Evolutionary conservation across 2,888 invertebrate genomes (phyloP), one percentile per base, ranked within the genome.

Genomic region (Erebia aethiops): DNA sequence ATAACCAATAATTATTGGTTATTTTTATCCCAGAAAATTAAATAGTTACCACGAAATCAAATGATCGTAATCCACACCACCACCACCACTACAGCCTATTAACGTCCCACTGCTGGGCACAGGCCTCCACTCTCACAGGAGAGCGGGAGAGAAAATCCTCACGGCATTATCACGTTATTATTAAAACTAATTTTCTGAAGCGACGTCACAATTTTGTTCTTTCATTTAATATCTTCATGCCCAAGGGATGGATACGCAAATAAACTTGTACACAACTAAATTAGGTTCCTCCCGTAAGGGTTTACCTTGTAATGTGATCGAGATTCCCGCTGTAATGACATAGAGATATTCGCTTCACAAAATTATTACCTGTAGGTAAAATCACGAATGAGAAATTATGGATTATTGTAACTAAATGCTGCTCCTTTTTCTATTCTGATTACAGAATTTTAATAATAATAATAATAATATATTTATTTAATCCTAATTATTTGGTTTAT

Each of bases 201-300:
- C 82, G 83, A 84, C 86, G 87, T 87, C 85, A 82, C 80, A 84
- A 86, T 87, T 89, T 87, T 88, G 87, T 85, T 87, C 84, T 85
- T 83, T 84, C 86, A 88, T 89, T 87, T 89, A 90, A 84, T 77
- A 76, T 74, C 60, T 60, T 18, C 86, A 89, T 89, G 78, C 90
- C 88, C 89, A 76, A 76, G 82, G 90, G 90, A 89, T 82, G 85
- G 83, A 87, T 88, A 84, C 85, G 87, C 87, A 86, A 89, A 91
- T 90, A 88, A 91, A 91, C 88, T 89, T 90, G 86, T 87, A 85
- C 85, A 88, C 86, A 88, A 88, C 84, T 87, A 91, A 90, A 91
- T 91, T 89, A 90, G 90, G 90, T 88, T 87, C 86, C 85, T 84
- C 88, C 89, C 88, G 78, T 81, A 84, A 80, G 88, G 87, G 85